A percentile compares a stretch with the other conserved stretches of the same genome.
Evolutionary conservation across 2,113 vertebrate species (phyloP).

Genomic region (Ochotona princeps): DNA sequence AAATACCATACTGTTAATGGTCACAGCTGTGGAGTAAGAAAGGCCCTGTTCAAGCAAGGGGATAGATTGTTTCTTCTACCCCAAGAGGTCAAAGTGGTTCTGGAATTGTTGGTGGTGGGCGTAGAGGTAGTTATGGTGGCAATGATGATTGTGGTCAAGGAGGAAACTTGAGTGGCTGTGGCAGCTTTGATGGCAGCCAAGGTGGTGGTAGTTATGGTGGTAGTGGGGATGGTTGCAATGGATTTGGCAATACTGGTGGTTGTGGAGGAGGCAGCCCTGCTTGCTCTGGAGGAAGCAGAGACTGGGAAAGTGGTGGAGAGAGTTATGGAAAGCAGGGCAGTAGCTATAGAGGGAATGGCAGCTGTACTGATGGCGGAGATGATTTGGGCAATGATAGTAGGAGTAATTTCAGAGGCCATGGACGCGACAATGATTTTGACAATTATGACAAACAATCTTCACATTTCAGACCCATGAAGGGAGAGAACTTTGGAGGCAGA

Average conservation of each 20-base stretch:
- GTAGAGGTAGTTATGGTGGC: constrained; percentile 89
- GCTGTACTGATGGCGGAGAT: constrained; percentile 88
- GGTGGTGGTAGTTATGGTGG: constrained; percentile 87
- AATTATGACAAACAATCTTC: constrained; percentile 92
- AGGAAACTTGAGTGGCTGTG: constrained; percentile 87
- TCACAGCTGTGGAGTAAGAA: constrained; percentile 97
- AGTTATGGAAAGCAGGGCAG: constrained; percentile 88
- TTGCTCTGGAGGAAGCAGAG: constrained; percentile 86
- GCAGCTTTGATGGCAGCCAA: constrained; percentile 90
- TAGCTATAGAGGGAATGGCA: constrained; percentile 87
- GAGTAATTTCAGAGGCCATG: constrained; percentile 86
- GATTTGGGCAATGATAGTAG: constrained; percentile 89
- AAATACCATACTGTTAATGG: constrained; percentile 97
- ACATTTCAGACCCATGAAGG: constrained; percentile 95
- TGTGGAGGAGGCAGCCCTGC: constrained; percentile 88
- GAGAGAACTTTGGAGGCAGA: constrained; percentile 89
- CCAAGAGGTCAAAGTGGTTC: constrained; percentile 91
- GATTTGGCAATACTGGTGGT: constrained; percentile 88
- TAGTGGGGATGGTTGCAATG: constrained; percentile 89
- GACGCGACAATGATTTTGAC: constrained; percentile 80
- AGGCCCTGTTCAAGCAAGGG: constrained; percentile 95
- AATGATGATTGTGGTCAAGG: no score
- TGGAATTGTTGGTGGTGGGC: constrained; percentile 85
- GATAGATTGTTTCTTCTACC: constrained; percentile 92
- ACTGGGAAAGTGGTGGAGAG: constrained; percentile 86